These are phyloP conservation scores for Lasioglossum vierecki DNA, from an alignment of 2,888 invertebrate species.

Conservation along the genomic window DNA sequence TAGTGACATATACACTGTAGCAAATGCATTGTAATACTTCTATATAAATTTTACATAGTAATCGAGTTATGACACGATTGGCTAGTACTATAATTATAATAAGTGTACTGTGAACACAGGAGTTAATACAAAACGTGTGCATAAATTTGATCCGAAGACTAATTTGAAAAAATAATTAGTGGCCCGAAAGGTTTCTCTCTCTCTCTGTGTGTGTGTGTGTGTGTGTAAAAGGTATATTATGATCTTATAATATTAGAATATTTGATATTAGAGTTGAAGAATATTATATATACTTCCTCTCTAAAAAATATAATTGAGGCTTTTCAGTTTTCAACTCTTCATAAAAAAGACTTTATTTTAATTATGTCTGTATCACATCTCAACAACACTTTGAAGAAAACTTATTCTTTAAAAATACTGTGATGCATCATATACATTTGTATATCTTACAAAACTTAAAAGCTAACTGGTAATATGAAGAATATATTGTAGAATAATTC, in stretches of 20 bases:
- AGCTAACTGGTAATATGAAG: slow-evolving; percentile 35
- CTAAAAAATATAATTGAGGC: slow-evolving; percentile 6
- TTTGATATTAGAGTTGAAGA: slow-evolving; percentile 15
- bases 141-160: background rate
- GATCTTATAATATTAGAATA: slow-evolving; percentile 3
- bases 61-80: background rate
- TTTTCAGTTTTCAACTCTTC: slow-evolving; percentile 25
- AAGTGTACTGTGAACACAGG: background rate
- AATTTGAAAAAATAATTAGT: background rate
- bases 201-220: no score
- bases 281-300: slow-evolving; percentile 17
- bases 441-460: slow-evolving; percentile 37
- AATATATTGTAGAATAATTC: slow-evolving; percentile 27
- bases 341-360: slow-evolving; percentile 52
- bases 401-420: slow-evolving; percentile 66
- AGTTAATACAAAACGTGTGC: background rate
- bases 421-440: slow-evolving; percentile 33
- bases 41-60: slow-evolving; percentile 9
- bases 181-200: background rate
- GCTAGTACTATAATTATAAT: slow-evolving; percentile 1
- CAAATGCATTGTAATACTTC: slow-evolving; percentile 8
- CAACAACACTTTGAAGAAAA: slow-evolving; percentile 49
- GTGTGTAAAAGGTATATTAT: background rate
- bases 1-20: slow-evolving; percentile 8
- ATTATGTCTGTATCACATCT: slow-evolving; percentile 30